Conservation (phyloP, 2,113 vertebrate genomes). For the Accipiter cooperii region DNA sequence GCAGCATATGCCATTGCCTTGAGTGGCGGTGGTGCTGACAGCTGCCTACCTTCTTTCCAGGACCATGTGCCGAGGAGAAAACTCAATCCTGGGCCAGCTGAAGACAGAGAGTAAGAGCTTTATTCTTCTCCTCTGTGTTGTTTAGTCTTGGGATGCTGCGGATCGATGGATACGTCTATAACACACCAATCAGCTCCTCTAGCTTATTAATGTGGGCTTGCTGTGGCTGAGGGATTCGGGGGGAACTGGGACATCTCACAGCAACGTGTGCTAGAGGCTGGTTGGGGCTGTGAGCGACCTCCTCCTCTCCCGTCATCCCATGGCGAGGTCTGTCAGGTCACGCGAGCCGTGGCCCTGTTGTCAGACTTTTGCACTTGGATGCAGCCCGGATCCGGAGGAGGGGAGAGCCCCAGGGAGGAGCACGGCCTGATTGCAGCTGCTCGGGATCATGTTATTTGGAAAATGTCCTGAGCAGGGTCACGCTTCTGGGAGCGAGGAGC, state of each 20-base stretch:
- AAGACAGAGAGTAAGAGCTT: conserved; percentile 82
- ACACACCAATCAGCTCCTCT: background rate
- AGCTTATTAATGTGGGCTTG: background rate
- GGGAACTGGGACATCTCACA: background rate
- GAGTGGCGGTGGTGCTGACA: background rate
- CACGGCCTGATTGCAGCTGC: background rate
- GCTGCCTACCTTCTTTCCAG: conserved; percentile 69
- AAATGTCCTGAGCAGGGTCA: background rate
- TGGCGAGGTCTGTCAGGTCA: accelerated
- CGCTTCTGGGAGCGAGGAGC: background rate
- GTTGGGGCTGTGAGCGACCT: background rate
- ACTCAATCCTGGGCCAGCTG: conserved; percentile 90
- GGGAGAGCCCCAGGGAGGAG: background rate
- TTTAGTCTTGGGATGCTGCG: background rate
- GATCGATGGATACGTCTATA: background rate
- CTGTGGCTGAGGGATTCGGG: background rate
- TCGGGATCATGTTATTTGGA: background rate
- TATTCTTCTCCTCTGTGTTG: background rate
- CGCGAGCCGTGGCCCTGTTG: background rate
- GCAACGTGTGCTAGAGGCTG: accelerated
- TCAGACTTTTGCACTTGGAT: background rate
- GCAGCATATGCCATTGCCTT: background rate
- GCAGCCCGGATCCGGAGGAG: background rate
- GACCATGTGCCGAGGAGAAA: conserved; percentile 93
- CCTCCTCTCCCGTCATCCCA: background rate